Conservation (phyloP, 1,140 invertebrate genomes). For the Matsumurasca onukii region DNA sequence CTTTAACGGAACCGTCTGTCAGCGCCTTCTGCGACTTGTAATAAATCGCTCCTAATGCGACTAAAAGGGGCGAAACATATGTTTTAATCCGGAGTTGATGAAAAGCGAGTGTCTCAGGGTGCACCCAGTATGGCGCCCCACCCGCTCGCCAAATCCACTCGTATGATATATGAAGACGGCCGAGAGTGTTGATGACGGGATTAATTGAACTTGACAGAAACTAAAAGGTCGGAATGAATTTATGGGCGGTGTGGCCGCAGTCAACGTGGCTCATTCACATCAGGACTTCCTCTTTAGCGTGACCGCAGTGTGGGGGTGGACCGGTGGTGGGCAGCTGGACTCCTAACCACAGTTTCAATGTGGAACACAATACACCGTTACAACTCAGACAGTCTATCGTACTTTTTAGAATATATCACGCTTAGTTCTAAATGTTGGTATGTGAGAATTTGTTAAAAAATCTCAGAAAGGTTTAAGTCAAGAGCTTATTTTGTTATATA, state of each 20-base stretch:
- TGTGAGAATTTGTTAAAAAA: too few species aligned
- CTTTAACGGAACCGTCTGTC: slow-evolving; percentile 14
- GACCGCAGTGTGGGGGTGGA: neutral
- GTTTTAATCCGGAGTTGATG: slow-evolving; percentile 17
- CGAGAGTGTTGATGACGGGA: neutral
- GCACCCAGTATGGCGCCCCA: slow-evolving; percentile 4
- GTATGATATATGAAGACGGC: slow-evolving; percentile 4
- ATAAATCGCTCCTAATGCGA: neutral
- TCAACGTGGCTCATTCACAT: neutral
- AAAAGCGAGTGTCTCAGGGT: slow-evolving; percentile 2
- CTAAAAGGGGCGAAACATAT: slow-evolving; percentile 18
- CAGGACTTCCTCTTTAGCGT: neutral
- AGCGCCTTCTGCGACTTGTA: slow-evolving; percentile 7
- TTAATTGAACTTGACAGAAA: slow-evolving; percentile 11
- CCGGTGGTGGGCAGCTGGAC: neutral
- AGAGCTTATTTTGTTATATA: too few species aligned
- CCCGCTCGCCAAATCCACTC: neutral
- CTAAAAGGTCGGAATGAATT: slow-evolving; percentile 11
- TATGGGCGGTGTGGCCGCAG: slow-evolving; percentile 16
- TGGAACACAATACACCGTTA: too few species aligned
- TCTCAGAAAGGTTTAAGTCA: too few species aligned
- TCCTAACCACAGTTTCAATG: neutral
- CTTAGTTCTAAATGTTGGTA: too few species aligned
- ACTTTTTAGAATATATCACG: too few species aligned
- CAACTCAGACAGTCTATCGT: too few species aligned